phyloP scores from a whole-genome alignment of 2,888 invertebrate genomes.

The Galerucella pusilla region DNA sequence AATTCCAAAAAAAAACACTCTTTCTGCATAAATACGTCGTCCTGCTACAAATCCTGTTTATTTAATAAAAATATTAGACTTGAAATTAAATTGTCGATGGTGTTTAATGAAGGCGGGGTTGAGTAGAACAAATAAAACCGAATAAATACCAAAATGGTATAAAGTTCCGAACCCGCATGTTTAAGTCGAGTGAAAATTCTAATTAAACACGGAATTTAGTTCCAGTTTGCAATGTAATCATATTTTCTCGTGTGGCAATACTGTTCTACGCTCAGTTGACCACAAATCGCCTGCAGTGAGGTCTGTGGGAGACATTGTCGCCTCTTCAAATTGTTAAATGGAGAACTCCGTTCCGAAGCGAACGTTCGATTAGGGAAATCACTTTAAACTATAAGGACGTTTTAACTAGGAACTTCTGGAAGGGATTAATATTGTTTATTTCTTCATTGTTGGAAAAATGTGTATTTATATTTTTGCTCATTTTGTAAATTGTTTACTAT shows the following conservation, averaged over 20 bases:
- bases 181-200: constrained; percentile 17
- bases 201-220: constrained; percentile 23
- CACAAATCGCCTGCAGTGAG: constrained; percentile 39
- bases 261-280: constrained; percentile 35
- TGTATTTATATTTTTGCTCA: background rate
- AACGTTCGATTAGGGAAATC: constrained; percentile 27
- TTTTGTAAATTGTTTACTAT: too few species aligned
- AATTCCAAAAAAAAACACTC: background rate
- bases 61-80: too few species aligned
- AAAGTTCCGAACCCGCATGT: background rate
- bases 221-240: constrained; percentile 25
- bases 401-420: constrained; percentile 4
- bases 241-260: constrained; percentile 30
- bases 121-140: too few species aligned
- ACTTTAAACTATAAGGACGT: constrained; percentile 20
- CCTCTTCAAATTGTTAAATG: constrained; percentile 35
- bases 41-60: too few species aligned
- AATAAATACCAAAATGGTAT: background rate
- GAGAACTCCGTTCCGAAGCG: constrained; percentile 25
- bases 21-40: background rate
- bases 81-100: too few species aligned
- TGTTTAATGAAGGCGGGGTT: too few species aligned
- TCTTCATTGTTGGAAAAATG: background rate
- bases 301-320: constrained; percentile 37
- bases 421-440: background rate